Percentiles rank a stretch among this genome's conserved stretches.
Conservation (phyloP, 2,888 invertebrate genomes). For the Polymixis lichenea region DNA sequence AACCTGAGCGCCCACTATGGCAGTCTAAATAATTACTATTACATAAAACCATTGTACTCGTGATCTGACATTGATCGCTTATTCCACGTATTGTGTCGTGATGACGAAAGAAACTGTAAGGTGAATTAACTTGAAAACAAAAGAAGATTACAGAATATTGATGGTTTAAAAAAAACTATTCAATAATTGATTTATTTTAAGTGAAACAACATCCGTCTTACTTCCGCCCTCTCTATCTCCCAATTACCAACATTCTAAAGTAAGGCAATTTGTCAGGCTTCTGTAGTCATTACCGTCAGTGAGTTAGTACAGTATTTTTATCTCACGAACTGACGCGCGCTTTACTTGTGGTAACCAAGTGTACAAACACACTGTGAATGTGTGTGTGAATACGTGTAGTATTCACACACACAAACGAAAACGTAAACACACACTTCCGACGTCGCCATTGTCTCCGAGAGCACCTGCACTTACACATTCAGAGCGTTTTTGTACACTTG, state of each 20-base stretch:
- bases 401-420: no score
- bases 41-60: conserved; percentile 76
- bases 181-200: background rate
- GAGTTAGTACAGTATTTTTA: no score
- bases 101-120: conserved; percentile 51
- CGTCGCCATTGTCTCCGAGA: no score
- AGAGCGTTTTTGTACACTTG: no score
- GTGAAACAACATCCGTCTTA: background rate
- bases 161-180: background rate
- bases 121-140: conserved; percentile 37
- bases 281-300: background rate
- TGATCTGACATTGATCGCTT: conserved; percentile 78
- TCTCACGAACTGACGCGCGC: no score
- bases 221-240: no score
- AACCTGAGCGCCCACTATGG: conserved; percentile 37
- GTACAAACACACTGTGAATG: no score
- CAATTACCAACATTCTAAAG: background rate
- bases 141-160: conserved; percentile 13
- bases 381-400: no score
- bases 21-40: conserved; percentile 76
- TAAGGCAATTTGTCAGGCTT: background rate
- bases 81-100: conserved; percentile 55
- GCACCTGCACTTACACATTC: no score
- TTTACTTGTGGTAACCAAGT: no score
- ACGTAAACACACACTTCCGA: no score